phyloP scores from a whole-genome alignment of 2,113 vertebrate genomes.

The Blennius ocellaris region DNA sequence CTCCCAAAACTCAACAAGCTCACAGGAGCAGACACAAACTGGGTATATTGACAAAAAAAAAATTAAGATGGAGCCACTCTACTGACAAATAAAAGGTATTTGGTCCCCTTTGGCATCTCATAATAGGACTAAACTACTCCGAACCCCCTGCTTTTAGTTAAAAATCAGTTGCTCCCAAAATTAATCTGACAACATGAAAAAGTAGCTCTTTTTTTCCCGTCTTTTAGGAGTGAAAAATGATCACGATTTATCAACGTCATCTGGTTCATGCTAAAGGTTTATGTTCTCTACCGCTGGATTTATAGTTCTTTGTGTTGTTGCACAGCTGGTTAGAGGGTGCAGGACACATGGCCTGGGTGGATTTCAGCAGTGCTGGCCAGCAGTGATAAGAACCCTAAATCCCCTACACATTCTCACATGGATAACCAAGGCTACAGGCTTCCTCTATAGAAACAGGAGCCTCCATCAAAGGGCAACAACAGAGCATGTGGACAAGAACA shows the following conservation, averaged over 20 bases:
- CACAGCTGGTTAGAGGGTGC: background rate
- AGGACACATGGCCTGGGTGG: background rate
- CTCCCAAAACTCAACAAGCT: background rate
- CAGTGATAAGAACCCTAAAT: conserved; percentile 44
- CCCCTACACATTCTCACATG: conserved; percentile 31
- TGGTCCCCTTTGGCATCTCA: too few species aligned
- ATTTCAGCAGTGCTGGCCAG: conserved; percentile 37
- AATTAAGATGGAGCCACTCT: conserved; percentile 31
- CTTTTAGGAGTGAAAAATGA: too few species aligned
- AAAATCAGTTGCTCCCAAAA: too few species aligned
- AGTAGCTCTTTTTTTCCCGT: too few species aligned
- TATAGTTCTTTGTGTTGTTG: too few species aligned
- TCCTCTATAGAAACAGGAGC: conserved; percentile 8
- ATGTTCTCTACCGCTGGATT: too few species aligned
- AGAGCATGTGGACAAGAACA: background rate
- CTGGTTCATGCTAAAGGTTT: too few species aligned
- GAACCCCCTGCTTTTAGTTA: too few species aligned
- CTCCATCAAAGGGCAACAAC: conserved; percentile 11
- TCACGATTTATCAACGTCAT: too few species aligned
- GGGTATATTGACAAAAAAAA: conserved; percentile 34
- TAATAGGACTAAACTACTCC: too few species aligned
- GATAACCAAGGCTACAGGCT: conserved; percentile 22
- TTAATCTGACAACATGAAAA: too few species aligned
- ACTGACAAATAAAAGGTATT: conserved; percentile 12
- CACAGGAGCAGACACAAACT: conserved; percentile 16